phyloP scores from a whole-genome alignment of 2,113 vertebrate species.

The Microtus pennsylvanicus region DNA sequence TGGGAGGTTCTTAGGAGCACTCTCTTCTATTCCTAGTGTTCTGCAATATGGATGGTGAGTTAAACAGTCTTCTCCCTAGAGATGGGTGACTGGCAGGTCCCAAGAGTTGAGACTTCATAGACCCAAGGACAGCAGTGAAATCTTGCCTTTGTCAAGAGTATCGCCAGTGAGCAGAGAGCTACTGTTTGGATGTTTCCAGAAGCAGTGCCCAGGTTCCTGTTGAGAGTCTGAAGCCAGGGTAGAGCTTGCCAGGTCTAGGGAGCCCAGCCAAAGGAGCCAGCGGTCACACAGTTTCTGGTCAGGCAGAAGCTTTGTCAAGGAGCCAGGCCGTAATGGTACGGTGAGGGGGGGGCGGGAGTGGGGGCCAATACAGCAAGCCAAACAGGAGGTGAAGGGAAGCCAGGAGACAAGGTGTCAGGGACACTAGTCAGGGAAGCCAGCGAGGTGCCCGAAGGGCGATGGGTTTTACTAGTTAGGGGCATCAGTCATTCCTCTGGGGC shows the following conservation, averaged over 20 bases:
- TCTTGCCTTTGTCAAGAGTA: conserved; percentile 48
- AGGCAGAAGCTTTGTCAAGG: conserved; percentile 49
- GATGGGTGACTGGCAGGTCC: background rate
- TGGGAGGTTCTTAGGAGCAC: background rate
- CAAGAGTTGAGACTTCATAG: background rate
- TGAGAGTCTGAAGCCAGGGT: conserved; percentile 63
- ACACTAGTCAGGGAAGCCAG: conserved; percentile 17
- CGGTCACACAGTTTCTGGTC: conserved; percentile 61
- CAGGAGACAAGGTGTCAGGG: conserved; percentile 39
- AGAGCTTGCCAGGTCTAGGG: conserved; percentile 51
- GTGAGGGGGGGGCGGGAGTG: background rate
- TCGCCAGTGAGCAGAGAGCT: conserved; percentile 33
- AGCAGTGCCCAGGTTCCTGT: conserved; percentile 14
- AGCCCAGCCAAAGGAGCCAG: conserved; percentile 61
- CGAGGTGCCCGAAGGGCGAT: background rate
- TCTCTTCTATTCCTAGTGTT: background rate
- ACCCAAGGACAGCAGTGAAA: background rate
- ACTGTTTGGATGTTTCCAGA: conserved; percentile 68
- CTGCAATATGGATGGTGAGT: background rate
- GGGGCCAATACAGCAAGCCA: background rate
- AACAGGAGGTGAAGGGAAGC: conserved; percentile 61
- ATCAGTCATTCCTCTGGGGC: background rate
- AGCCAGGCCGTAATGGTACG: conserved; percentile 40
- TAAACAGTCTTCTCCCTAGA: background rate
- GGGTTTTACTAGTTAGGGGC: background rate